Evolutionary conservation across 2,113 vertebrate species (phyloP).

Genomic region (Litocranius walleri): DNA sequence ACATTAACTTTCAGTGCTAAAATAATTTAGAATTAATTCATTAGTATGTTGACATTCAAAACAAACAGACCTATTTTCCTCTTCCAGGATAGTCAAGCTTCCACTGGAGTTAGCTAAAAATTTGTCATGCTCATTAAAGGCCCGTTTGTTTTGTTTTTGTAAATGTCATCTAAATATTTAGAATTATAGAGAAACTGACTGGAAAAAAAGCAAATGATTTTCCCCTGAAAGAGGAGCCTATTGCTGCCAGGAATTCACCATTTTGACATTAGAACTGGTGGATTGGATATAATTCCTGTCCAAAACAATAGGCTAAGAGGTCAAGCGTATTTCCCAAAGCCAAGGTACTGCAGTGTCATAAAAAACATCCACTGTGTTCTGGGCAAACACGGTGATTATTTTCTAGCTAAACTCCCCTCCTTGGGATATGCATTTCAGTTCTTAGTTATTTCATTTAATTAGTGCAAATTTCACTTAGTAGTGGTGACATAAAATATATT

Average conservation of each 20-base stretch:
- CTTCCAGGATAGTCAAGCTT: neutral
- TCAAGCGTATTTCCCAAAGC: slow-evolving; percentile 27
- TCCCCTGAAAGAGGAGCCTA: neutral
- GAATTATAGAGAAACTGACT: slow-evolving; percentile 12
- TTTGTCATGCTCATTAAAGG: neutral
- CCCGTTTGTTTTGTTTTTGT: neutral
- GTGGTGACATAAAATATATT: neutral
- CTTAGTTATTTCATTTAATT: neutral
- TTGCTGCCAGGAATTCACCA: slow-evolving; percentile 16
- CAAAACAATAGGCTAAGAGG: slow-evolving; percentile 47
- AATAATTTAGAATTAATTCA: neutral
- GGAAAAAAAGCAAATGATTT: slow-evolving; percentile 54
- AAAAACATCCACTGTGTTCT: neutral
- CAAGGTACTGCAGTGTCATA: neutral
- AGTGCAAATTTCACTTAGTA: neutral
- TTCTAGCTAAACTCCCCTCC: neutral
- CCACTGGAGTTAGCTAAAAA: neutral
- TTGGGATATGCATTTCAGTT: neutral
- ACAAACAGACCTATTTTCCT: neutral
- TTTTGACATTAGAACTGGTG: slow-evolving; percentile 57
- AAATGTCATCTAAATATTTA: slow-evolving; percentile 63
- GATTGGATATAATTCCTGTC: slow-evolving; percentile 56
- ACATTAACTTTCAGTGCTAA: neutral
- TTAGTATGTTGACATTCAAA: slow-evolving; percentile 26
- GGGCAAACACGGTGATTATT: neutral